A percentile compares a stretch with the other conserved stretches of the same genome.
Evolutionary conservation across 2,113 vertebrate species (phyloP).

Genomic region (Heterochromis multidens): DNA sequence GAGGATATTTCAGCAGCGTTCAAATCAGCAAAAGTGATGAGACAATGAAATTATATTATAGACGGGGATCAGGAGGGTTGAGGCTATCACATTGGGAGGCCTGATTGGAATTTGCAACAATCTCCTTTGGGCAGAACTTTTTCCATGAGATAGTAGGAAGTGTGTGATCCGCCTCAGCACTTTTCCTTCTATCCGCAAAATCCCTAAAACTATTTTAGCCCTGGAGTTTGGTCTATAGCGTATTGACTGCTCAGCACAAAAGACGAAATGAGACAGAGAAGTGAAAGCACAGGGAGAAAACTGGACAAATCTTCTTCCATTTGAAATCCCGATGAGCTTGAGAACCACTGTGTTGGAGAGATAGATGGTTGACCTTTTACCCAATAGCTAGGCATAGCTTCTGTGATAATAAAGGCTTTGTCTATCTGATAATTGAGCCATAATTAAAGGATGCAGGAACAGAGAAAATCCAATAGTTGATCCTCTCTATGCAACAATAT

Average conservation of each 20-base stretch:
- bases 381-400: slow-evolving; percentile 13
- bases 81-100: slow-evolving; percentile 35
- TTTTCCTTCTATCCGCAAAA: slow-evolving; percentile 47
- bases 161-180: slow-evolving; percentile 57
- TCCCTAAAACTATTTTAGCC: slow-evolving; percentile 54
- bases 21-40: slow-evolving; percentile 47
- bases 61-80: slow-evolving; percentile 28
- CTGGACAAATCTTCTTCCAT: slow-evolving; percentile 8
- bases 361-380: neutral
- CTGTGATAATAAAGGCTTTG: neutral
- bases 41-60: slow-evolving; percentile 52
- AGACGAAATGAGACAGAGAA: slow-evolving; percentile 18
- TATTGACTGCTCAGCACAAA: slow-evolving; percentile 59
- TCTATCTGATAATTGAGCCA: neutral
- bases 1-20: slow-evolving; percentile 19
- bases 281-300: slow-evolving; percentile 13
- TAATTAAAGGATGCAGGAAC: neutral
- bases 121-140: slow-evolving; percentile 46
- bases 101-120: slow-evolving; percentile 68
- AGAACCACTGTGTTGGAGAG: slow-evolving; percentile 4
- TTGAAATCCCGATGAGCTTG: slow-evolving; percentile 24
- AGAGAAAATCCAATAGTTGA: neutral
- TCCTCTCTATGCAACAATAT: slow-evolving; percentile 23
- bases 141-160: slow-evolving; percentile 27
- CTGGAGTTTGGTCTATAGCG: slow-evolving; percentile 19